Evolutionary conservation across 2,888 invertebrate genomes (phyloP).

Genomic region (Xestia c-nigrum): DNA sequence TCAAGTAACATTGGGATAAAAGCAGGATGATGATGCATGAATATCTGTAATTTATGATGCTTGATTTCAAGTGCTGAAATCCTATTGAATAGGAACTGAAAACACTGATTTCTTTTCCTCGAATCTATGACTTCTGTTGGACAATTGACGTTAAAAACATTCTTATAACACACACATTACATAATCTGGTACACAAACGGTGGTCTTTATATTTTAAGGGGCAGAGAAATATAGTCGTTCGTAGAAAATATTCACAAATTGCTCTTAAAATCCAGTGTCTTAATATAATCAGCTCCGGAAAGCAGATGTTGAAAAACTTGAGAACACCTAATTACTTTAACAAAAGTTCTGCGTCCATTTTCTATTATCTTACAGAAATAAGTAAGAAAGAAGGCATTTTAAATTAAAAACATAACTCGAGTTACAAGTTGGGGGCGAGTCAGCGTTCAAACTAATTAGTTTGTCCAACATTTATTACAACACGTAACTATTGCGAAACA

Average conservation of each 20-base stretch:
- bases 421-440: slow-evolving; percentile 7
- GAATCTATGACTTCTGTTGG: neutral
- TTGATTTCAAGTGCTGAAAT: neutral
- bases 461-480: slow-evolving; percentile 30
- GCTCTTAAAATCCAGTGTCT: neutral
- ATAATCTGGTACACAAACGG: neutral
- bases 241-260: neutral
- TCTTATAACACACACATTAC: neutral
- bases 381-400: slow-evolving; percentile 1
- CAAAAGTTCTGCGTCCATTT: neutral
- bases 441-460: slow-evolving; percentile 35
- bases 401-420: slow-evolving; percentile 26
- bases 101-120: neutral
- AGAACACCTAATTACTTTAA: neutral
- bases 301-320: slow-evolving; percentile 15
- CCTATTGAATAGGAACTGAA: neutral
- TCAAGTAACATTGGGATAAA: neutral
- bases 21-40: neutral
- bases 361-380: neutral
- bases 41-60: neutral
- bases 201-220: neutral
- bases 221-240: neutral
- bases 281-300: neutral
- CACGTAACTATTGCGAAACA: slow-evolving; percentile 26
- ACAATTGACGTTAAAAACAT: neutral